These are phyloP conservation scores for Hycleus cichorii DNA, from an alignment of 1,140 invertebrate genomes.

Conservation along the genomic window DNA sequence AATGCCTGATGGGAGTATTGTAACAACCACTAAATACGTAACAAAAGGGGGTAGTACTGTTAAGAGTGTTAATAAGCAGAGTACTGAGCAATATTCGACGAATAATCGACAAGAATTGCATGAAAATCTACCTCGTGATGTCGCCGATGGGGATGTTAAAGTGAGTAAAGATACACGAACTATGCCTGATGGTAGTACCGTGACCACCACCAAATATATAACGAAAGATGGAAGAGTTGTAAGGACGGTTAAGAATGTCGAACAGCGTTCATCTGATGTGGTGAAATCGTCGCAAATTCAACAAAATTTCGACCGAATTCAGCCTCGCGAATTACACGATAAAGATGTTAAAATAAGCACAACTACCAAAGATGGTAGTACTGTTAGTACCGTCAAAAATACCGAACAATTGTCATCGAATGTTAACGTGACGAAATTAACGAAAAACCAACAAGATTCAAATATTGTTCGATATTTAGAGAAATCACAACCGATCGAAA, in stretches of 20 bases:
- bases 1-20: slow-evolving; percentile 6
- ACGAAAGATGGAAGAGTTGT: neutral
- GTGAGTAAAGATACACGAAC: slow-evolving; percentile 46
- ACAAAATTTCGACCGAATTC: no score
- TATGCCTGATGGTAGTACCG: slow-evolving; percentile 6
- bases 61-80: neutral
- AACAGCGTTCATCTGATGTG: neutral
- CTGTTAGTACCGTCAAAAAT: neutral
- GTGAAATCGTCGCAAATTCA: neutral
- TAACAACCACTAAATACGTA: slow-evolving; percentile 9
- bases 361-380: slow-evolving; percentile 7
- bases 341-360: slow-evolving; percentile 46
- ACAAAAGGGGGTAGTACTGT: neutral
- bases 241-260: neutral
- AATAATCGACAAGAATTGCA: neutral
- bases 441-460: neutral
- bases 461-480: neutral
- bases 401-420: neutral
- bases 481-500: slow-evolving; percentile 2
- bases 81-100: neutral
- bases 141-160: slow-evolving; percentile 40
- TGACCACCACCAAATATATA: slow-evolving; percentile 11
- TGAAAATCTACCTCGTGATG: neutral
- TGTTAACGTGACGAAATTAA: neutral
- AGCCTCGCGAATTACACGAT: neutral